A percentile compares a stretch with the other conserved stretches of the same genome.
Evolutionary conservation across 2,888 invertebrate species (phyloP).

Genomic region (Cheilosia vulpina): DNA sequence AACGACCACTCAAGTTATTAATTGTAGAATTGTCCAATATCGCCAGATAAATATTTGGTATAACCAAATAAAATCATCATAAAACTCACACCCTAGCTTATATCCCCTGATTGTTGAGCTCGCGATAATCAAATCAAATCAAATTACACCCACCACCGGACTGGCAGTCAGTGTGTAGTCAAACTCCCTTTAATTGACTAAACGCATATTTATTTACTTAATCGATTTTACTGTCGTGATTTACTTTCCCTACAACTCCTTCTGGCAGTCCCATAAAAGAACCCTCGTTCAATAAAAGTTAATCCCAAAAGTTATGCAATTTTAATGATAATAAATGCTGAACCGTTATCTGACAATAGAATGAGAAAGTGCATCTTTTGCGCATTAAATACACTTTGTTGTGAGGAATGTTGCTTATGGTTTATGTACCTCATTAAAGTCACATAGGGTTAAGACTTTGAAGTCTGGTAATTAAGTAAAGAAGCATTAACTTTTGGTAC

Average conservation of each 20-base stretch:
- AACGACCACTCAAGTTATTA: too few relatives aligned
- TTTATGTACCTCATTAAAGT: constrained; percentile 22
- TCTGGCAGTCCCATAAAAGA: background rate
- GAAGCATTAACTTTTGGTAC: constrained; percentile 30
- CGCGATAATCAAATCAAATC: background rate
- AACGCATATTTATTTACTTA: background rate
- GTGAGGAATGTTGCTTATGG: constrained; percentile 16
- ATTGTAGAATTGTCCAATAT: too few relatives aligned
- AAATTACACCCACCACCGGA: background rate
- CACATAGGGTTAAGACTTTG: constrained; percentile 19
- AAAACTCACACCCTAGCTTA: too few relatives aligned
- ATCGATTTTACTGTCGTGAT: background rate
- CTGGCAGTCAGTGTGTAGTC: background rate
- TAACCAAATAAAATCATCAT: too few relatives aligned
- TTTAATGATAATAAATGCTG: too few relatives aligned
- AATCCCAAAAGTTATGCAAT: background rate
- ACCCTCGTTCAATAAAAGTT: constrained; percentile 7
- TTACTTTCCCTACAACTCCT: background rate
- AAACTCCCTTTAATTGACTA: constrained; percentile 10
- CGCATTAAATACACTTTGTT: background rate
- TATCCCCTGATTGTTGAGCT: too few relatives aligned
- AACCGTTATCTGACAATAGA: too few relatives aligned
- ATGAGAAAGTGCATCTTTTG: background rate
- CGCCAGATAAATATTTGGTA: too few relatives aligned
- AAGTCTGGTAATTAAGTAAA: constrained; percentile 30